Evolutionary conservation across 2,797 vertebrate genomes (phyloP).

Genomic region (Poecilia wingei): DNA sequence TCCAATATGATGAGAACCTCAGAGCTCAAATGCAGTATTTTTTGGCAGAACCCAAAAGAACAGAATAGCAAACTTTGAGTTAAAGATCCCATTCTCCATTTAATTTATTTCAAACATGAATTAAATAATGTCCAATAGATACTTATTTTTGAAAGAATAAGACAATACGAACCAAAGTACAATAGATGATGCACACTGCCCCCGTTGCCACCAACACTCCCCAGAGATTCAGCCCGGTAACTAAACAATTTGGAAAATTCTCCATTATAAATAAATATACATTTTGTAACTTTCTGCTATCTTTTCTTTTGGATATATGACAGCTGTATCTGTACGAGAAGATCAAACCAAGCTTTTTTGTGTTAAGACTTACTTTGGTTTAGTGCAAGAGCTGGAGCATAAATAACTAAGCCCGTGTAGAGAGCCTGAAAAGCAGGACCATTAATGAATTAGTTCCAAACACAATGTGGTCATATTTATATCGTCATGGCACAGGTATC

Average conservation of each 20-base stretch:
- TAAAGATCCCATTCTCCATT: neutral
- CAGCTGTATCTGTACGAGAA: neutral
- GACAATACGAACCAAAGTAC: constrained; percentile 80
- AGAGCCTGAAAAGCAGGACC: constrained; percentile 67
- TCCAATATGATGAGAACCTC: neutral
- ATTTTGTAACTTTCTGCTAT: neutral
- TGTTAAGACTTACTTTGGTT: constrained; percentile 83
- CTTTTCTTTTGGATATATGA: neutral
- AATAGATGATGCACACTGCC: constrained; percentile 83
- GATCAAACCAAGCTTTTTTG: neutral
- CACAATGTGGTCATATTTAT: constrained; percentile 36
- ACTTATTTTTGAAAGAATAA: neutral
- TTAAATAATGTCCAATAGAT: neutral
- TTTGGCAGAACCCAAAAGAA: neutral
- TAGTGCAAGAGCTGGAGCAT: constrained; percentile 84
- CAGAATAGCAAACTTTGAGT: neutral
- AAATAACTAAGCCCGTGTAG: constrained; percentile 86
- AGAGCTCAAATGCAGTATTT: neutral
- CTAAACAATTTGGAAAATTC: constrained; percentile 52
- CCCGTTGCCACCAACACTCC: constrained; percentile 85
- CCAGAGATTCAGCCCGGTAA: constrained; percentile 85
- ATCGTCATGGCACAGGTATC: constrained; percentile 7
- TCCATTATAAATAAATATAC: neutral
- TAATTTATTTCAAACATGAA: neutral
- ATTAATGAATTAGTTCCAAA: constrained; percentile 76